Evolutionary conservation across 2,888 invertebrate species (phyloP).

Genomic region (Pseudococcus longispinus): DNA sequence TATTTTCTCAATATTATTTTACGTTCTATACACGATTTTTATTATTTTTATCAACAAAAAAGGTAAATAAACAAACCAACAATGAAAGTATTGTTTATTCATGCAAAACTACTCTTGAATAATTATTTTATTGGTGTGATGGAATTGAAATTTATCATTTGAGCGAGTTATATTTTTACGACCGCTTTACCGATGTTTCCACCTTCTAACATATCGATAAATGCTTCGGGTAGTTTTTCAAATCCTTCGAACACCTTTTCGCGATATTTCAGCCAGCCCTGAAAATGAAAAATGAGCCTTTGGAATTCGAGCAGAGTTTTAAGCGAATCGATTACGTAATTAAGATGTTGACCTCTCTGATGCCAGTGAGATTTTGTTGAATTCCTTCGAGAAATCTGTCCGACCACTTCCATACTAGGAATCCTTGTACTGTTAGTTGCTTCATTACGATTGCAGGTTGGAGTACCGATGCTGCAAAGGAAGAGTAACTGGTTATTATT

Average conservation of each 20-base stretch:
- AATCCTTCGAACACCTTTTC: conserved; percentile 77
- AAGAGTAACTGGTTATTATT: conserved; percentile 14
- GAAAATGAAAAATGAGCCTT: conserved; percentile 58
- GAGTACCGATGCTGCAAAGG: conserved; percentile 56
- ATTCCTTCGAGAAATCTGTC: conserved; percentile 72
- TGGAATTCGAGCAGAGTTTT: background rate
- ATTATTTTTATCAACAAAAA: conserved; percentile 30
- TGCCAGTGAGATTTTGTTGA: conserved; percentile 70
- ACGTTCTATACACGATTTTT: conserved; percentile 15
- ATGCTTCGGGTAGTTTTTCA: conserved; percentile 75
- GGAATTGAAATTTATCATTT: background rate
- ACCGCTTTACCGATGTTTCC: conserved; percentile 76
- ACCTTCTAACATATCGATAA: conserved; percentile 71
- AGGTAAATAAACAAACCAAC: background rate
- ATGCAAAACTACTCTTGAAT: background rate
- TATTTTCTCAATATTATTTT: background rate
- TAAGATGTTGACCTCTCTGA: conserved; percentile 55
- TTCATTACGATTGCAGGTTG: conserved; percentile 66
- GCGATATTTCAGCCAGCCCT: conserved; percentile 73
- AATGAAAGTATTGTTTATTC: conserved; percentile 41
- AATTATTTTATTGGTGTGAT: background rate
- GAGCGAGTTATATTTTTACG: conserved; percentile 66
- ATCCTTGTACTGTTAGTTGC: conserved; percentile 72
- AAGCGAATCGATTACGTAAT: background rate
- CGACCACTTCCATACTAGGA: conserved; percentile 67